These are phyloP conservation scores for Heliconius eleuchia DNA, from an alignment of 1,140 invertebrate species.

Conservation along the genomic window DNA sequence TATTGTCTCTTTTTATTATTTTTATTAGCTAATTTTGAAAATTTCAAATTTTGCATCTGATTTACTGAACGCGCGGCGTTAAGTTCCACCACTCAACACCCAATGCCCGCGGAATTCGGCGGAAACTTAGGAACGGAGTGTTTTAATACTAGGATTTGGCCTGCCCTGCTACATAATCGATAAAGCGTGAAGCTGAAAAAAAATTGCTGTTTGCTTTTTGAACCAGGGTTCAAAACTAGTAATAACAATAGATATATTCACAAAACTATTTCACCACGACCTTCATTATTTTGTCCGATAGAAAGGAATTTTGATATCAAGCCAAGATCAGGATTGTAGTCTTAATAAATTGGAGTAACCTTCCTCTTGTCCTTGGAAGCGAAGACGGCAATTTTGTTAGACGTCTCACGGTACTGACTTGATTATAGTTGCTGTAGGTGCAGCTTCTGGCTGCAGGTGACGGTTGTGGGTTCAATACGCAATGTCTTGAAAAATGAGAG, in stretches of 20 bases:
- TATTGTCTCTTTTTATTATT: too few species aligned
- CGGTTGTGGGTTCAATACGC: background rate
- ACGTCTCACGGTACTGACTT: background rate
- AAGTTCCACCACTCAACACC: too few species aligned
- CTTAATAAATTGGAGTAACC: conserved; percentile 22
- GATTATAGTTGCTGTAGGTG: background rate
- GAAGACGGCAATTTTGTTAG: conserved; percentile 16
- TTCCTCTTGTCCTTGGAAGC: conserved; percentile 12
- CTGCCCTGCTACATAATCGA: too few species aligned
- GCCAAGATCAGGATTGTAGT: conserved; percentile 14
- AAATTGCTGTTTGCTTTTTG: too few species aligned
- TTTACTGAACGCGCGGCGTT: too few species aligned
- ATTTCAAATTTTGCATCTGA: too few species aligned
- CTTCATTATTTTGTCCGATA: conserved; percentile 12
- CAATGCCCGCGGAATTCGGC: too few species aligned
- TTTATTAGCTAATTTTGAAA: too few species aligned
- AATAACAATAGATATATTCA: background rate
- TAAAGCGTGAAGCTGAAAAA: too few species aligned
- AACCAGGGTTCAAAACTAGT: background rate
- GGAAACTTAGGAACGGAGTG: too few species aligned
- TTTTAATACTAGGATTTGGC: too few species aligned
- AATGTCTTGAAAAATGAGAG: too few species aligned
- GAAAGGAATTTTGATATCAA: conserved; percentile 25
- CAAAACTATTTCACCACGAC: background rate
- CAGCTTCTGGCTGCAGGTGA: background rate